Conservation (phyloP, 2,888 invertebrate genomes). For the Acanthosepion pharaonis region DNA sequence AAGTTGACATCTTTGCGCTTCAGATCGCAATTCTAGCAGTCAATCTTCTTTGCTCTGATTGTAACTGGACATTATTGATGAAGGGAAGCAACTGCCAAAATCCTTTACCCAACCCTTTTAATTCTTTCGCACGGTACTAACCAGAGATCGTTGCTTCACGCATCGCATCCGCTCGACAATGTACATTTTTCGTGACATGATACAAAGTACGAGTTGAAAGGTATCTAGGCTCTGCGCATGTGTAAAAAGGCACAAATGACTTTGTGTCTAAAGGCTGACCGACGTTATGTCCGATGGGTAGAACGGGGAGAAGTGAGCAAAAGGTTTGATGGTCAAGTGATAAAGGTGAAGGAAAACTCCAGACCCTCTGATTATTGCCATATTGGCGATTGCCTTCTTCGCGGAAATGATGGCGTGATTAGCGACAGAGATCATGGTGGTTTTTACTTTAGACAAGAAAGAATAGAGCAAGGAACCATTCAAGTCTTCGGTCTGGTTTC, state of each 20-base stretch:
- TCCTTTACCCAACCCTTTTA: neutral
- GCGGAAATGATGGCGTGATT: neutral
- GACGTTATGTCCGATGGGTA: neutral
- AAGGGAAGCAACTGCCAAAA: neutral
- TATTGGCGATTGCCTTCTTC: neutral
- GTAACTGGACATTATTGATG: neutral
- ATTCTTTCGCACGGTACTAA: neutral
- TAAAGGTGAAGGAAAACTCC: neutral
- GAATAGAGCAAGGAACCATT: neutral
- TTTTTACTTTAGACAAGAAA: neutral
- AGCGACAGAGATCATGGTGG: neutral
- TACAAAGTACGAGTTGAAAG: neutral
- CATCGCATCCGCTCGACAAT: neutral
- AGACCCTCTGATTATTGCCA: neutral
- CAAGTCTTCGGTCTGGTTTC: neutral
- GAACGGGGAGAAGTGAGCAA: neutral
- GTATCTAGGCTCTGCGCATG: neutral
- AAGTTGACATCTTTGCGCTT: neutral
- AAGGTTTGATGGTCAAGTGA: neutral
- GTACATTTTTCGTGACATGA: constrained; percentile 9
- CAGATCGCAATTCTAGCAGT: neutral
- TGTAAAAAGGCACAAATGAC: constrained; percentile 21
- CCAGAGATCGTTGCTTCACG: neutral
- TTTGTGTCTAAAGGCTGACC: neutral
- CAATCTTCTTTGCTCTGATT: constrained; percentile 8